These are phyloP conservation scores for Chromis chromis DNA, from an alignment of 2,797 vertebrate species.

Conservation along the genomic window DNA sequence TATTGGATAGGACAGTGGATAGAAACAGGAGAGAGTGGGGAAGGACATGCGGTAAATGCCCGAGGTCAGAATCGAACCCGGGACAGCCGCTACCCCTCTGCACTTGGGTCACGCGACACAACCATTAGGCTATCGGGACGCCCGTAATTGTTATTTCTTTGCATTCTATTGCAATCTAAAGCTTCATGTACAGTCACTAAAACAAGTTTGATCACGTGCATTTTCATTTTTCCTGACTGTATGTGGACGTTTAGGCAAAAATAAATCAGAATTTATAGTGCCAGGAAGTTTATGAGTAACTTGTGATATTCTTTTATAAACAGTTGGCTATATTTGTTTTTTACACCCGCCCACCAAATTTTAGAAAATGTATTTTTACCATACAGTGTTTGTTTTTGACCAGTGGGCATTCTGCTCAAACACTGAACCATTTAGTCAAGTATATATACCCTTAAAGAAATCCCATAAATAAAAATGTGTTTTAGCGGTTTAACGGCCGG, in stretches of 20 bases:
- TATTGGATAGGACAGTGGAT: no score
- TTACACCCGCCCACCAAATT: background rate
- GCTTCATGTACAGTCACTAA: background rate
- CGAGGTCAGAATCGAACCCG: no score
- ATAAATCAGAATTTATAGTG: background rate
- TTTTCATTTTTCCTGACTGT: background rate
- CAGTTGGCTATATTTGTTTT: background rate
- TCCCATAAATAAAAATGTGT: slow-evolving; percentile 24
- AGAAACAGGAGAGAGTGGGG: no score
- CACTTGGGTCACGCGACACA: no score
- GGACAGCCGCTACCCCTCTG: no score
- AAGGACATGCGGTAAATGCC: no score
- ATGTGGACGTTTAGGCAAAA: background rate
- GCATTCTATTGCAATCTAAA: background rate
- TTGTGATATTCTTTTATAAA: slow-evolving; percentile 7
- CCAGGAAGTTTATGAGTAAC: background rate
- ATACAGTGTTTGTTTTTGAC: no score
- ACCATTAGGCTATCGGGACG: no score
- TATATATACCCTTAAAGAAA: slow-evolving; percentile 9
- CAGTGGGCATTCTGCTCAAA: no score
- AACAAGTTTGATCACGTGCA: background rate
- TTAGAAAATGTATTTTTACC: background rate
- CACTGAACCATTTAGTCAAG: no score
- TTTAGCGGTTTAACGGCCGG: background rate
- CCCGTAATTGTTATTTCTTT: background rate